A percentile compares a stretch with the other conserved stretches of the same genome.
Evolutionary conservation across 1,140 invertebrate species (phyloP).

Genomic region (Drosophila pachea): DNA sequence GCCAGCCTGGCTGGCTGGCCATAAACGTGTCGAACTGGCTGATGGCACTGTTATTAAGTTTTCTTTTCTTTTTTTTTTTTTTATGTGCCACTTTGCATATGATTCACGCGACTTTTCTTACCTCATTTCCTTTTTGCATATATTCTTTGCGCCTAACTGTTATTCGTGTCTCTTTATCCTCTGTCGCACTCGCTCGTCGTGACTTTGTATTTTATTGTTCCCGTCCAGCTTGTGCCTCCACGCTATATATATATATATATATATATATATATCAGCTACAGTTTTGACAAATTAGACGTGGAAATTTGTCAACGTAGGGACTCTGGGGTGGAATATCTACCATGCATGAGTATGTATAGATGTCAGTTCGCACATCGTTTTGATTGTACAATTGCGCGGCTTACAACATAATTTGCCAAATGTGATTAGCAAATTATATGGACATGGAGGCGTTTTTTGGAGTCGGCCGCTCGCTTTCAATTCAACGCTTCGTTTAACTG

Average conservation of each 20-base stretch:
- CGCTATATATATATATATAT: constrained; percentile 32
- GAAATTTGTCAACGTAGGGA: constrained; percentile 63
- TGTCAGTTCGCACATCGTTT: constrained; percentile 41
- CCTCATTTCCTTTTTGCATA: constrained; percentile 41
- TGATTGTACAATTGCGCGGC: constrained; percentile 67
- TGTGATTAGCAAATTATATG: constrained; percentile 75
- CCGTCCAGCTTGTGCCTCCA: not conserved
- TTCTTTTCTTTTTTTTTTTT: constrained; percentile 49
- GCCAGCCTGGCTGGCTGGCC: not conserved
- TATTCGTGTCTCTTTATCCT: not conserved
- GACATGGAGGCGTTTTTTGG: constrained; percentile 28
- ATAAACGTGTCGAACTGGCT: constrained; percentile 40
- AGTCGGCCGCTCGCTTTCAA: constrained; percentile 59
- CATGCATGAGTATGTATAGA: constrained; percentile 18
- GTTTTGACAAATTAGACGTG: constrained; percentile 48
- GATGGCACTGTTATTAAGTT: constrained; percentile 16
- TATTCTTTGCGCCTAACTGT: constrained; percentile 25
- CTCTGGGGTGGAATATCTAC: not conserved
- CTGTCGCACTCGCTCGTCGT: constrained; percentile 19
- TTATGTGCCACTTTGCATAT: constrained; percentile 63
- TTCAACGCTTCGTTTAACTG: constrained; percentile 76
- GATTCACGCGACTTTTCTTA: constrained; percentile 65
- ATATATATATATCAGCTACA: constrained; percentile 29
- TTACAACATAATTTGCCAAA: constrained; percentile 77
- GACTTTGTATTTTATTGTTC: constrained; percentile 46